Evolutionary conservation across 2,888 invertebrate genomes (phyloP).

Genomic region (Parascotia fuliginaria): DNA sequence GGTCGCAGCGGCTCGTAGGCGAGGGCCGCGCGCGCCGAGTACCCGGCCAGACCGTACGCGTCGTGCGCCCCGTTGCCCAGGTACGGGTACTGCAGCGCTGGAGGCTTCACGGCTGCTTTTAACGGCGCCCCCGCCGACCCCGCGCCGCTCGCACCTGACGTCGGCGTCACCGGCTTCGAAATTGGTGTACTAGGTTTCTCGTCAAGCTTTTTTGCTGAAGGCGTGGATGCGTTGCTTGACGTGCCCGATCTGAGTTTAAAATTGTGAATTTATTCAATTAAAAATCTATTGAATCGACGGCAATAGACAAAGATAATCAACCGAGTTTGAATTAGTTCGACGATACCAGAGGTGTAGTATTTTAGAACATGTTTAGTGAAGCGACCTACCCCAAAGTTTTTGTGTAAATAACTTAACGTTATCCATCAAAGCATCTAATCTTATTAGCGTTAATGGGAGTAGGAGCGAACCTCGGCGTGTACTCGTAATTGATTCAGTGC

Average conservation of each 20-base stretch:
- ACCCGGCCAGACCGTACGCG: constrained; percentile 80
- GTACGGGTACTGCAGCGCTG: constrained; percentile 88
- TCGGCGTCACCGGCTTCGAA: constrained; percentile 95
- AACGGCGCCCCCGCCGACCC: constrained; percentile 85
- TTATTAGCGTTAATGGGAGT: constrained; percentile 70
- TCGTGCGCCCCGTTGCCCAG: constrained; percentile 82
- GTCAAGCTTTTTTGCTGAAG: constrained; percentile 94
- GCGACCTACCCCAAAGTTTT: constrained; percentile 60
- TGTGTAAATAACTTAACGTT: constrained; percentile 55
- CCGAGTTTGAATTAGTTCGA: background rate
- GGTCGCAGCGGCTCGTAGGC: constrained; percentile 82
- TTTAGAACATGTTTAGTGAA: constrained; percentile 38
- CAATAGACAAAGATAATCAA: background rate
- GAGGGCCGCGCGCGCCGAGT: constrained; percentile 80
- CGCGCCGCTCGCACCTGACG: constrained; percentile 87
- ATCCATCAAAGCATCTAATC: constrained; percentile 69
- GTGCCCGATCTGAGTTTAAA: constrained; percentile 89
- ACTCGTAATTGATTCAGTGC: constrained; percentile 75
- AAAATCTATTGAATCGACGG: background rate
- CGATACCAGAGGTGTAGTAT: too few relatives aligned
- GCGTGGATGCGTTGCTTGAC: constrained; percentile 96
- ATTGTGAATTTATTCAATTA: constrained; percentile 14
- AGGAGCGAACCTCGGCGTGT: constrained; percentile 54
- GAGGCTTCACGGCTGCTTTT: constrained; percentile 86
- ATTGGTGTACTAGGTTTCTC: constrained; percentile 97